phyloP scores from a whole-genome alignment of 2,888 invertebrate genomes.

The Bruchidius siliquastri region DNA sequence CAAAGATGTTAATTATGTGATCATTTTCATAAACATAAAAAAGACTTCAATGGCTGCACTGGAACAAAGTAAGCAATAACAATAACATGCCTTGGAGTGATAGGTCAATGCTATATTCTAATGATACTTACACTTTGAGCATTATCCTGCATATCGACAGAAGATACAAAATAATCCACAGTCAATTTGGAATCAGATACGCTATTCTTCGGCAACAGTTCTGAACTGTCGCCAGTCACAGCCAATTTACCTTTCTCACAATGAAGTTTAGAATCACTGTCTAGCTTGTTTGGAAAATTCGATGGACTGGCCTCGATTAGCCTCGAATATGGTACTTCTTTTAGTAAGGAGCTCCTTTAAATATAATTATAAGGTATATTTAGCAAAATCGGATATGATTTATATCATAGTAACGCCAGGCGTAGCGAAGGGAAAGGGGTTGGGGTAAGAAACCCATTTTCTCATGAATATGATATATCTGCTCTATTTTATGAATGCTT shows the following conservation, averaged over 20 bases:
- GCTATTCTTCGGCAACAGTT: conserved; percentile 68
- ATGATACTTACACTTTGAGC: conserved; percentile 24
- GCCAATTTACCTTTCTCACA: conserved; percentile 47
- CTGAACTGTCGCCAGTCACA: conserved; percentile 48
- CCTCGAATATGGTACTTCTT: conserved; percentile 76
- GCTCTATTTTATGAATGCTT: no score
- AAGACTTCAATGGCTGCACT: no score
- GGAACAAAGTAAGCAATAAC: no score
- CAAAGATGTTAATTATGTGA: no score
- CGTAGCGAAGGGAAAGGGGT: no score
- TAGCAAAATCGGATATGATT: not conserved
- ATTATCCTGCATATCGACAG: conserved; percentile 22
- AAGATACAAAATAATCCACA: conserved; percentile 63
- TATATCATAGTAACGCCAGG: no score
- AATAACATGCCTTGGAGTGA: no score
- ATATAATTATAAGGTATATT: conserved; percentile 10
- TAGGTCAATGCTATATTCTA: not conserved
- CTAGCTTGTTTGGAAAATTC: conserved; percentile 54
- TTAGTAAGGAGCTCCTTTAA: conserved; percentile 34
- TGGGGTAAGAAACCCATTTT: no score
- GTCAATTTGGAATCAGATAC: conserved; percentile 82
- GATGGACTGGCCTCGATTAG: conserved; percentile 64
- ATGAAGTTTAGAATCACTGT: conserved; percentile 67
- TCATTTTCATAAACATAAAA: no score
- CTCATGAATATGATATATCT: no score